Evolutionary conservation across 2,888 invertebrate genomes (phyloP), one percentile per base, ranked within the genome.

Genomic region (Ornithoptera priamus): DNA sequence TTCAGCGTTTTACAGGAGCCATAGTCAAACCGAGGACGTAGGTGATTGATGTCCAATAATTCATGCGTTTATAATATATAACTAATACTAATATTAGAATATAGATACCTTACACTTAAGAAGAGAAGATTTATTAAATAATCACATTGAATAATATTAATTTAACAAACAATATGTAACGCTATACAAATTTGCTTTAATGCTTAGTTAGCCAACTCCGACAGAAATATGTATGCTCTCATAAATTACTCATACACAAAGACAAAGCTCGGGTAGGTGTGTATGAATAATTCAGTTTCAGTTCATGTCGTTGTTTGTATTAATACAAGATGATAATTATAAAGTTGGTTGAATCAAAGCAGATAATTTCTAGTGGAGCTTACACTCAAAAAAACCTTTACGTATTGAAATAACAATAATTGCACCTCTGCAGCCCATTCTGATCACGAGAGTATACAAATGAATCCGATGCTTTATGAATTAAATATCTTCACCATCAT

Each of bases 191-290:
- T 36, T 39, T 39, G 1, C 22, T 24, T 18, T 6, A 36, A 22
- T 59, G 62, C 46, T 22, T 50, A 60, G 60, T 36, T 60, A 60
- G 36, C 60, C 18, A 36, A 60, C 60, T n/a, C 60, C 17, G 18
- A 5, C 30, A 36, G 30, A 58, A 36, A 36, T 60, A 36, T 36
- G 60, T 60, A 24, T 36, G 60, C 60, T 60, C 7, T 60, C 22
- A 60, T 60, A 60, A 30, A 60, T 60, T 60, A 60, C 60, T 60
- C 4, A n/a, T 36, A 36, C 60, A 36, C 30, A 36, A 22, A 24
- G 60, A 60, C 60, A 60, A 15, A 60, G 60, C 18, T 30, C 36
- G 18, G 60, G 60, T 15, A 60, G 18, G 18, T 20, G 18, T 18
- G 18, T 18, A 60, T 60, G 36, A 60, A 60, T 60, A 30, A 60